Evolutionary conservation across 1,140 invertebrate genomes (phyloP).

Genomic region (Centruroides vittatus): DNA sequence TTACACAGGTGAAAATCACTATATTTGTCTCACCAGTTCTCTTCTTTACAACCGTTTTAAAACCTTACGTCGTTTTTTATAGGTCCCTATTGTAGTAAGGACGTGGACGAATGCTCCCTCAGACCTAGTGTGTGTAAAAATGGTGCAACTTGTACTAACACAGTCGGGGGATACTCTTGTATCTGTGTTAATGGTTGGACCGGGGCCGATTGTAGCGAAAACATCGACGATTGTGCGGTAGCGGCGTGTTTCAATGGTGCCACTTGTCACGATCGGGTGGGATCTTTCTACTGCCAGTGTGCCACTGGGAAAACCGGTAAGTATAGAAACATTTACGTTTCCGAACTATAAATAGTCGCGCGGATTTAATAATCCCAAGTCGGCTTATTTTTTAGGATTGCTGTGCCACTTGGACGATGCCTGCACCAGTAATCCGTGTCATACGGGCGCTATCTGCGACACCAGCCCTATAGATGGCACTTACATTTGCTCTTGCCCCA

Average conservation of each 20-base stretch:
- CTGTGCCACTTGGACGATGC: slow-evolving; percentile 92
- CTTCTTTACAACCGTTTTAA: too few species aligned
- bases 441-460: slow-evolving; percentile 82
- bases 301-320: slow-evolving; percentile 85
- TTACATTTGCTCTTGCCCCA: slow-evolving; percentile 82
- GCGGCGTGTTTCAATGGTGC: slow-evolving; percentile 92
- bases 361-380: neutral
- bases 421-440: slow-evolving; percentile 88
- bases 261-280: slow-evolving; percentile 88
- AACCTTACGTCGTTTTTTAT: neutral
- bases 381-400: slow-evolving; percentile 38
- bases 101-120: slow-evolving; percentile 35
- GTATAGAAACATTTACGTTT: neutral
- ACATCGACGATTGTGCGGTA: slow-evolving; percentile 84
- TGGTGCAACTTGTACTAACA: slow-evolving; percentile 86
- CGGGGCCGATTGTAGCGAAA: slow-evolving; percentile 73
- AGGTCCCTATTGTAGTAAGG: slow-evolving; percentile 39
- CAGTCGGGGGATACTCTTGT: slow-evolving; percentile 75
- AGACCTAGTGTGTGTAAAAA: slow-evolving; percentile 75
- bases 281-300: slow-evolving; percentile 87
- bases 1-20: slow-evolving; percentile 48
- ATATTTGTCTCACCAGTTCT: neutral
- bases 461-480: slow-evolving; percentile 91
- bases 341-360: neutral
- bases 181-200: slow-evolving; percentile 95